phyloP scores from a whole-genome alignment of 1,140 invertebrate genomes.

The Penaeus indicus region DNA sequence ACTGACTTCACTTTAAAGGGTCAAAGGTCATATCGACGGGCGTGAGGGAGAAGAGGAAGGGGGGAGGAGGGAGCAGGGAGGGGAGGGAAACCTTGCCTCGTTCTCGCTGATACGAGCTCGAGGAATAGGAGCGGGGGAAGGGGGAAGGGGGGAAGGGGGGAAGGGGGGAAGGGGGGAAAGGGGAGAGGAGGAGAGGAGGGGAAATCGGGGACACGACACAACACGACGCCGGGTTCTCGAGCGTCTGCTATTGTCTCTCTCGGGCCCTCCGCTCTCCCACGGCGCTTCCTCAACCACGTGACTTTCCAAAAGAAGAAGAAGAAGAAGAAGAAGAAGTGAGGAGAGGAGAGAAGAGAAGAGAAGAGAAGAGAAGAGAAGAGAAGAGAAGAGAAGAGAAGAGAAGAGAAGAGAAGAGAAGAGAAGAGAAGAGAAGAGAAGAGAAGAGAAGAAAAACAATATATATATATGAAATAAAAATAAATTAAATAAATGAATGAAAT shows the following conservation, averaged over 20 bases:
- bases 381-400: too few relatives aligned
- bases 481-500: background rate
- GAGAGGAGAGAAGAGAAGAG: too few relatives aligned
- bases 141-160: background rate
- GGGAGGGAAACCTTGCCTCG: background rate
- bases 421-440: background rate
- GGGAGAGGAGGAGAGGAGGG: background rate
- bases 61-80: background rate
- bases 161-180: background rate
- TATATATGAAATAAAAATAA: background rate
- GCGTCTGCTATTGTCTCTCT: too few relatives aligned
- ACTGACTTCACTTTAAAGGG: too few relatives aligned
- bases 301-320: too few relatives aligned
- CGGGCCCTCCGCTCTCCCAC: too few relatives aligned
- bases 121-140: background rate
- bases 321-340: too few relatives aligned
- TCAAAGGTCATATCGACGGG: background rate
- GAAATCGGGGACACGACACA: background rate
- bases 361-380: too few relatives aligned
- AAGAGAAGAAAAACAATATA: background rate
- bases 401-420: slow-evolving; percentile 10
- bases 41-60: background rate
- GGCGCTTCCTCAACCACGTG: too few relatives aligned
- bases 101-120: too few relatives aligned
- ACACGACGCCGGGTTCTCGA: too few relatives aligned